Evolutionary conservation across 2,888 invertebrate species (phyloP), one percentile per base, ranked within the genome.

Genomic region (Trimorus sp.): DNA sequence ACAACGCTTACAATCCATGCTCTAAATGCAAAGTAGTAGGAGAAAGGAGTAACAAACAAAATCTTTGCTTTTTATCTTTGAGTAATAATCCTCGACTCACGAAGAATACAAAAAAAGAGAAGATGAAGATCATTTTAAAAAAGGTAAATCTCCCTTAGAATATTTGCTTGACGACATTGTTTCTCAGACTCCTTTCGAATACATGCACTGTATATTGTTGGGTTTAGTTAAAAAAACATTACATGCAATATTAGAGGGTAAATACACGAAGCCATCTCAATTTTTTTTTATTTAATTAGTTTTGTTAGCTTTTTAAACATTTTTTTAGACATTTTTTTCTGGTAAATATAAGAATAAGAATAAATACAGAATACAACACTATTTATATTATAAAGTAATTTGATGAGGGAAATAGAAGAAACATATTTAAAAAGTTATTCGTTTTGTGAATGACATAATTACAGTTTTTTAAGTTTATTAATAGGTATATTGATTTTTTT

Each of bases 11-110:
- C 11, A 71, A 74, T 51, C 76, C 83, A 0, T 86, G 84, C 14
- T 84, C 83, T 3, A 84, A 83, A 53, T 85, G 84, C 53, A 66
- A 40, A 59, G 78, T 11, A 62, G 38, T 42, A 26, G 49, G 58
- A 62, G 53, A 85, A 77, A 37, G 38, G 81, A 37, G 56, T 0
- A 66, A 68, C 8, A 74, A 42, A 7, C 5, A 7, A 38, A 38
- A 38, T 38, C 38, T 38, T 38, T 38, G 38, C 38, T 38, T 38
- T 38, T 38, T 38, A 8, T 38, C 38, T 38, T 38, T 38, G 6
- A 38, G 38, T 48, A 40, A 26, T 51, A 38, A 51, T 15, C 49
- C 48, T 65, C 73, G 80, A 80, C 79, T 42, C 16, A 83, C n/a
- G 54, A 40, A 54, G 73, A 73, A 63, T 73, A 62, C 14, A 1